phyloP scores from a whole-genome alignment of 2,888 invertebrate genomes.

The Girardia tigrina region DNA sequence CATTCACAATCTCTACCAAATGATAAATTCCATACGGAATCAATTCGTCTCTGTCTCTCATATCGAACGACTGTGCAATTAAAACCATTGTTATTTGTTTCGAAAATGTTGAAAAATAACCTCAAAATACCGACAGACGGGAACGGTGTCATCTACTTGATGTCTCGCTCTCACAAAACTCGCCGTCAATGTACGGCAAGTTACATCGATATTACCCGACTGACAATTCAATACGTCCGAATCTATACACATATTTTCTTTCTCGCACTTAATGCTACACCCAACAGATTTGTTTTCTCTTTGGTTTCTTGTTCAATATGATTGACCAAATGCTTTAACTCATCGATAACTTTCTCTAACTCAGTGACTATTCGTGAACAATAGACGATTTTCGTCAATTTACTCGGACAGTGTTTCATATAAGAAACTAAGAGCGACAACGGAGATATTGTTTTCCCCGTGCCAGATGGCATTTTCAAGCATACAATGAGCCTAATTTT shows the following conservation, averaged over 20 bases:
- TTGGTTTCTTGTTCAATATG: slow-evolving; percentile 64
- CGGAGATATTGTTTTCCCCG: slow-evolving; percentile 88
- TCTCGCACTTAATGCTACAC: slow-evolving; percentile 79
- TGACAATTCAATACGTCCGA: slow-evolving; percentile 56
- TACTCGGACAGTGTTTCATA: slow-evolving; percentile 57
- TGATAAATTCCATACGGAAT: slow-evolving; percentile 82
- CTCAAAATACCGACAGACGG: slow-evolving; percentile 75
- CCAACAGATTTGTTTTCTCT: slow-evolving; percentile 58
- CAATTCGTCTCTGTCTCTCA: slow-evolving; percentile 71
- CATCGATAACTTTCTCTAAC: slow-evolving; percentile 84
- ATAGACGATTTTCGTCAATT: slow-evolving; percentile 77
- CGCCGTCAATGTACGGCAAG: slow-evolving; percentile 35
- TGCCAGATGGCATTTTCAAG: slow-evolving; percentile 99
- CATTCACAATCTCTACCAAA: slow-evolving; percentile 54
- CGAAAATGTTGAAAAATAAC: slow-evolving; percentile 39
- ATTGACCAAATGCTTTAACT: slow-evolving; percentile 71
- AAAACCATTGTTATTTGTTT: slow-evolving; percentile 21
- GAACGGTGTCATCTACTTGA: slow-evolving; percentile 61
- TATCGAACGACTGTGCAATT: slow-evolving; percentile 66
- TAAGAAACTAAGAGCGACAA: slow-evolving; percentile 86
- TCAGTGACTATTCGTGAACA: slow-evolving; percentile 96
- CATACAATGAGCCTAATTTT: slow-evolving; percentile 83
- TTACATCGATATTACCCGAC: slow-evolving; percentile 34
- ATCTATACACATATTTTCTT: slow-evolving; percentile 96
- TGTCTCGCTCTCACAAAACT: slow-evolving; percentile 57